Percentiles rank a stretch among this genome's conserved stretches.
Conservation (phyloP, 2,888 invertebrate species). For the Idaea dimidiata region DNA sequence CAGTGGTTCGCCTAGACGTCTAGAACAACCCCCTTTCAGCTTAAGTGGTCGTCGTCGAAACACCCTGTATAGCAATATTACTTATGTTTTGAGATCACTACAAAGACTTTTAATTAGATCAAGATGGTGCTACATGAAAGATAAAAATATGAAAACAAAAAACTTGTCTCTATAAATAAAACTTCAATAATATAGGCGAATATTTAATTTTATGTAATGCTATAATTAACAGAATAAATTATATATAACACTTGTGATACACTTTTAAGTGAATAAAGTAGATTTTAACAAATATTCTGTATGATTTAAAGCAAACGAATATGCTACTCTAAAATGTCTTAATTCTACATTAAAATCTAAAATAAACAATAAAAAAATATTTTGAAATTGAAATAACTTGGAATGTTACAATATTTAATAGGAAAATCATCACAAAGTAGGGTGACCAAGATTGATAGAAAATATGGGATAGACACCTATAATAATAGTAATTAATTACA, state of each 20-base stretch:
- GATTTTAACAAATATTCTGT: conserved; percentile 7
- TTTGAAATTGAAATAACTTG: conserved; percentile 44
- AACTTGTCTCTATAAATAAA: neutral
- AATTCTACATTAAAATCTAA: conserved; percentile 54
- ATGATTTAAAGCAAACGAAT: conserved; percentile 8
- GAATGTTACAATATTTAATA: conserved; percentile 52
- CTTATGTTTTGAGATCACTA: no score
- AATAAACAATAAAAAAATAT: conserved; percentile 61
- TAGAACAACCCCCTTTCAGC: no score
- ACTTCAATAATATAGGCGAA: conserved; percentile 59
- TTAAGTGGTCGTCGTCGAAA: no score
- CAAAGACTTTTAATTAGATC: no score
- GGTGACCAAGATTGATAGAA: conserved; percentile 58
- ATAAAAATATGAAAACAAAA: neutral
- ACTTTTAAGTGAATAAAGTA: conserved; percentile 12
- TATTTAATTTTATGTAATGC: conserved; percentile 71
- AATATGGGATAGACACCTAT: conserved; percentile 61
- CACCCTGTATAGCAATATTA: no score
- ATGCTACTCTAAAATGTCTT: conserved; percentile 36
- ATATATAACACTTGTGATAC: conserved; percentile 35
- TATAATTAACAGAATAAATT: conserved; percentile 60
- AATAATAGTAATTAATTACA: conserved; percentile 43
- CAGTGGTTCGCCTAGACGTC: no score
- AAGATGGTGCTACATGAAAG: no score
- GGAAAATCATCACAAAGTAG: conserved; percentile 47